Conservation (phyloP, 1,140 invertebrate genomes). For the Brachionus angularis region DNA sequence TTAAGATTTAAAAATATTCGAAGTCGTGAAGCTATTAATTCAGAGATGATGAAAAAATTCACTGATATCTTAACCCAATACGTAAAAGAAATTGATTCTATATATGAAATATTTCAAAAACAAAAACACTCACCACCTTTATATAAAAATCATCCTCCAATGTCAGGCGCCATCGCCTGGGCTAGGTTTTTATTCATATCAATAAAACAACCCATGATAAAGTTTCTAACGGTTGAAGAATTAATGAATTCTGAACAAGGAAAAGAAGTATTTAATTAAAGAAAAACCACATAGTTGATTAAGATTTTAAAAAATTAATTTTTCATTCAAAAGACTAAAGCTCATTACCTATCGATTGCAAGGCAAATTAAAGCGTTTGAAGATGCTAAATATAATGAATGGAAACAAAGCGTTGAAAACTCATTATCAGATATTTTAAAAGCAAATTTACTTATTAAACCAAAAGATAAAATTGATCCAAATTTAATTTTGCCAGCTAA, state of each 20-base stretch:
- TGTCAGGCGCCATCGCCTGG: slow-evolving; percentile 78
- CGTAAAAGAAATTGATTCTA: slow-evolving; percentile 67
- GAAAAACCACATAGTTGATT: not conserved
- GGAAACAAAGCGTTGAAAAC: slow-evolving; percentile 54
- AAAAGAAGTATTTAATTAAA: slow-evolving; percentile 55
- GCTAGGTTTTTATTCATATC: slow-evolving; percentile 69
- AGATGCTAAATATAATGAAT: slow-evolving; percentile 59
- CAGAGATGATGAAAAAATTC: slow-evolving; percentile 72
- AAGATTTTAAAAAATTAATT: not conserved
- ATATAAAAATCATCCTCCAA: slow-evolving; percentile 69
- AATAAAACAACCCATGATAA: slow-evolving; percentile 71
- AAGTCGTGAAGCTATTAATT: slow-evolving; percentile 68
- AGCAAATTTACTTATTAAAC: slow-evolving; percentile 53
- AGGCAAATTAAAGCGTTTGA: slow-evolving; percentile 73
- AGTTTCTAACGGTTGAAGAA: slow-evolving; percentile 70
- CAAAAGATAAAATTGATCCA: slow-evolving; percentile 31
- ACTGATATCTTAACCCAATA: slow-evolving; percentile 78
- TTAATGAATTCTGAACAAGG: slow-evolving; percentile 71
- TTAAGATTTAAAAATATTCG: slow-evolving; percentile 73
- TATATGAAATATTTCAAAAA: slow-evolving; percentile 62
- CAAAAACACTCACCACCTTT: slow-evolving; percentile 68
- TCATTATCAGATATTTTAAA: slow-evolving; percentile 53
- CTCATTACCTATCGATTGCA: slow-evolving; percentile 69
- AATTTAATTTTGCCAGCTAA: slow-evolving; percentile 21
- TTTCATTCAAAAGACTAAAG: slow-evolving; percentile 67